Percentiles rank a stretch among this genome's conserved stretches.
These are phyloP conservation scores for Metridium senile DNA, from an alignment of 92 coral and sea anemone species.

Conservation along the genomic window DNA sequence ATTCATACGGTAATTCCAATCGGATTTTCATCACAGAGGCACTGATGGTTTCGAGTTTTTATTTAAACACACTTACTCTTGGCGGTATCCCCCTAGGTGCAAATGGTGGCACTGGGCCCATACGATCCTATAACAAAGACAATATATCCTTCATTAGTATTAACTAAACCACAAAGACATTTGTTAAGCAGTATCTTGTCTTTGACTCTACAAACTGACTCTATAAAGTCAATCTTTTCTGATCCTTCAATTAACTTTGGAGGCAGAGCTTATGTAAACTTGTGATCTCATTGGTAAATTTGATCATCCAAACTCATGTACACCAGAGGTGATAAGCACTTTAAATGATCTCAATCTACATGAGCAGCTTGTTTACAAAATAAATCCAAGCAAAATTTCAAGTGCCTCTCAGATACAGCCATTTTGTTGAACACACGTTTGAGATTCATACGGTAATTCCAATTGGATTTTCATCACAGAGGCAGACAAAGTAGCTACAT, in stretches of 20 bases:
- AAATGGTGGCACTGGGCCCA: conserved; percentile 25
- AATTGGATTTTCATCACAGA: neutral
- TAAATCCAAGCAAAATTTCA: no score
- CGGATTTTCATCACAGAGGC: conserved; percentile 31
- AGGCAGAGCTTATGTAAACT: no score
- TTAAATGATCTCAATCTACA: no score
- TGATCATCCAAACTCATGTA: no score
- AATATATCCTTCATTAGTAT: neutral
- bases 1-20: conserved; percentile 48
- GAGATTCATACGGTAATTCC: conserved; percentile 32
- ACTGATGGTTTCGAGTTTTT: neutral
- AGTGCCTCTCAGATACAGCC: conserved; percentile 41
- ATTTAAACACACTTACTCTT: conserved; percentile 21
- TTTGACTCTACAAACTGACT: no score
- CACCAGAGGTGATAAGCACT: no score
- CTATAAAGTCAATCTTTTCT: no score
- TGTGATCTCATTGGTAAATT: no score
- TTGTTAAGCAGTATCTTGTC: neutral
- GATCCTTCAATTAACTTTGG: no score
- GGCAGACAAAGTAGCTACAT: neutral
- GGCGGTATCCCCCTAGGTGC: conserved; percentile 44
- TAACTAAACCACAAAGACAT: neutral
- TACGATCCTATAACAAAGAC: conserved; percentile 11
- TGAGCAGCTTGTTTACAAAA: no score
- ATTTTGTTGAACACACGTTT: conserved; percentile 20